These are phyloP conservation scores for Spondyliosoma cantharus DNA, from an alignment of 2,797 vertebrate species.

Conservation along the genomic window DNA sequence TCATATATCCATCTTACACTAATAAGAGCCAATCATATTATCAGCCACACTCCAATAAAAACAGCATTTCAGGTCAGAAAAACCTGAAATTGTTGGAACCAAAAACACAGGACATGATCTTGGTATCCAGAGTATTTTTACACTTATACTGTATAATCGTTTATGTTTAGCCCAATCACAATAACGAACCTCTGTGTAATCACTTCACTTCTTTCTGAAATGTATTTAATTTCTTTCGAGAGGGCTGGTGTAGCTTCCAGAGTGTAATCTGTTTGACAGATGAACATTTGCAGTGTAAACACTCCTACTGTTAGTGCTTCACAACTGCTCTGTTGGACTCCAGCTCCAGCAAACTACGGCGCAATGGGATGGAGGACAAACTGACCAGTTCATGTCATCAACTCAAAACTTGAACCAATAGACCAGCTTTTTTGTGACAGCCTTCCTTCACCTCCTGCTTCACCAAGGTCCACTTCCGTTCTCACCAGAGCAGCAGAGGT, in stretches of 20 bases:
- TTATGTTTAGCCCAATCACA: no score
- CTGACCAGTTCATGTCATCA: conserved; percentile 9
- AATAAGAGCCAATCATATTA: no score
- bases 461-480: conserved; percentile 51
- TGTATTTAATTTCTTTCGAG: not conserved
- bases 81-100: no score
- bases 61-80: no score
- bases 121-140: no score
- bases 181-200: no score
- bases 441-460: conserved; percentile 30
- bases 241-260: not conserved
- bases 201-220: no score
- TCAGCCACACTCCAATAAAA: no score
- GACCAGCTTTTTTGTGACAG: conserved; percentile 28
- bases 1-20: no score
- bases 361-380: conserved; percentile 10
- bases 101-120: no score
- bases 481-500: conserved; percentile 47
- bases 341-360: not conserved
- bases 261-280: conserved; percentile 22
- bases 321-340: conserved; percentile 5
- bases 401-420: conserved; percentile 10
- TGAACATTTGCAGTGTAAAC: conserved; percentile 31
- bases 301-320: conserved; percentile 26
- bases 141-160: no score